Conservation (phyloP, 2,888 invertebrate species). For the Sympetrum striolatum region DNA sequence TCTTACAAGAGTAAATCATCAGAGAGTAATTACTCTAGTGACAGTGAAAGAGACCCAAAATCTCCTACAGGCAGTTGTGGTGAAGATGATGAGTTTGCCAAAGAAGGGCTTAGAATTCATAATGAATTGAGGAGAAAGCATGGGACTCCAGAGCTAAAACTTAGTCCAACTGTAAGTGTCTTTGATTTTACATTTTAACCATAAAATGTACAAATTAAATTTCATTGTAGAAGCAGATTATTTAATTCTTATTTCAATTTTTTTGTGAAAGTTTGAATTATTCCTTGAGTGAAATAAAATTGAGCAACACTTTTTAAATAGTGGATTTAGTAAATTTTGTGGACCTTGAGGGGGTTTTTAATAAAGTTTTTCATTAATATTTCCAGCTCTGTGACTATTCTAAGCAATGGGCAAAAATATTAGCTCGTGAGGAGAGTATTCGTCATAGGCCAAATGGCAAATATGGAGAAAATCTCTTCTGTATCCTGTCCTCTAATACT, state of each 20-base stretch:
- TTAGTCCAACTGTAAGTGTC: constrained; percentile 62
- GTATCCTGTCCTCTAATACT: constrained; percentile 72
- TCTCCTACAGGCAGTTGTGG: background rate
- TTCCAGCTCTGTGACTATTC: constrained; percentile 67
- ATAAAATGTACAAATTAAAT: background rate
- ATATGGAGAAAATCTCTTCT: constrained; percentile 66
- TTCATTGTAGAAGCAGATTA: background rate
- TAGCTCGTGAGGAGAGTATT: constrained; percentile 70
- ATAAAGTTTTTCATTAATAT: constrained; percentile 58
- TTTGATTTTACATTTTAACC: background rate
- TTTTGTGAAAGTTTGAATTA: background rate
- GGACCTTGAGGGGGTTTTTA: too few relatives aligned
- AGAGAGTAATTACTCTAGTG: background rate
- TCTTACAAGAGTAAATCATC: background rate
- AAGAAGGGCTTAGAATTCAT: constrained; percentile 65
- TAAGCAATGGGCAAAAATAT: constrained; percentile 75
- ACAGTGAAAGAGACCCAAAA: background rate
- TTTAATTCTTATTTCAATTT: too few relatives aligned
- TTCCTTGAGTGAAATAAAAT: too few relatives aligned
- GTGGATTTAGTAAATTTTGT: too few relatives aligned
- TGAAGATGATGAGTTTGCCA: constrained; percentile 56
- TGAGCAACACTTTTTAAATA: too few relatives aligned
- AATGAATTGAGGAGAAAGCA: constrained; percentile 70
- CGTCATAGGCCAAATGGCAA: constrained; percentile 70
- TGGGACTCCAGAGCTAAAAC: constrained; percentile 63